phyloP scores from a whole-genome alignment of 2,888 invertebrate species.

The Heliconius charithonia region DNA sequence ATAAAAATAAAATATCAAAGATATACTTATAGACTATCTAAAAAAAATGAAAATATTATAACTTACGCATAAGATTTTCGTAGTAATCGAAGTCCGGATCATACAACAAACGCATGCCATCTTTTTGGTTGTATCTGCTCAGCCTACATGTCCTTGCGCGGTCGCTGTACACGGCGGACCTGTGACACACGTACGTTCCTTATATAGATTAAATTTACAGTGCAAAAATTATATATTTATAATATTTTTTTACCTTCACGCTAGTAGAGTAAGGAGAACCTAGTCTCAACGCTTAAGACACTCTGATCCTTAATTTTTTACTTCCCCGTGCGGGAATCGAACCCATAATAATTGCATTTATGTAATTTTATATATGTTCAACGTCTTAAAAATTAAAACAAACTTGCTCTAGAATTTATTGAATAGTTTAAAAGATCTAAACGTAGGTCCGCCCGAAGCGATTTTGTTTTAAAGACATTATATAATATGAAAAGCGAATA shows the following conservation, averaged over 20 bases:
- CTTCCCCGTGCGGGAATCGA: no score
- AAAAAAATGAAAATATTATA: conserved; percentile 29
- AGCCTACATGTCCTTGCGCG: conserved; percentile 92
- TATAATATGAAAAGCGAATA: no score
- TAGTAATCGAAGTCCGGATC: conserved; percentile 97
- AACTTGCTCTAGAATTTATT: no score
- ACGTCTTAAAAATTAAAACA: no score
- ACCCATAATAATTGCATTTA: no score
- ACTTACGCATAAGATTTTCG: conserved; percentile 96
- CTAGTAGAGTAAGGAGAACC: no score
- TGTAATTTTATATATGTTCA: no score
- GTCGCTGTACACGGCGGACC: conserved; percentile 94
- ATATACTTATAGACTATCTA: not conserved
- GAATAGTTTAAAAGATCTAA: no score
- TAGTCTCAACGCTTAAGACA: no score
- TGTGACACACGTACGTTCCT: conserved; percentile 50
- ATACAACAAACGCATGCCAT: conserved; percentile 94
- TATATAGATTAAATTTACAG: not conserved
- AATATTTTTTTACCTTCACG: not conserved
- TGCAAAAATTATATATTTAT: not conserved
- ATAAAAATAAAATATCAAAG: not conserved
- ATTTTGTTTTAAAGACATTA: no score
- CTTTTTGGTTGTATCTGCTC: conserved; percentile 93
- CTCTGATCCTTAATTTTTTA: no score
- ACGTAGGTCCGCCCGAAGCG: no score